phyloP scores from a whole-genome alignment of 2,888 invertebrate species.

The Loripinus fragilis region DNA sequence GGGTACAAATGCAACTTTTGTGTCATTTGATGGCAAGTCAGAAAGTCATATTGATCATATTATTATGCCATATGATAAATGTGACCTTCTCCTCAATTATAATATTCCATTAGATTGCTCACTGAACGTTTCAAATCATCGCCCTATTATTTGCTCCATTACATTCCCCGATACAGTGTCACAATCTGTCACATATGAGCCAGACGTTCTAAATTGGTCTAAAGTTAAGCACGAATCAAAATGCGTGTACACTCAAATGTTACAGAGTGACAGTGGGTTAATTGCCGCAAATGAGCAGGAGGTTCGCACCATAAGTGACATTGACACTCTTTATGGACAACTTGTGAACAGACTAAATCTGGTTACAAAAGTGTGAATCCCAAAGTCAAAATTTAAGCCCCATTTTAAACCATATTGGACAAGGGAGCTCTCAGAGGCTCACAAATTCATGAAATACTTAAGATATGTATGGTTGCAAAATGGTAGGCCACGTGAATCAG shows the following conservation, averaged over 20 bases:
- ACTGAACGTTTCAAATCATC: neutral
- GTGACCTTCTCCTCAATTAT: neutral
- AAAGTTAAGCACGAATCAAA: neutral
- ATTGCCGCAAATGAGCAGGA: neutral
- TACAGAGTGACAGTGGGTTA: neutral
- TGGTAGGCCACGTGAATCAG: too few species aligned
- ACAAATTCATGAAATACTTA: too few species aligned
- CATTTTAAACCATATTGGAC: neutral
- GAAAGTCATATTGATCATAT: neutral
- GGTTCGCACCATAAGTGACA: neutral
- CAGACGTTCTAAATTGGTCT: neutral
- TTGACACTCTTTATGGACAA: neutral
- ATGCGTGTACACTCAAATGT: neutral
- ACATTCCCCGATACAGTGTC: neutral
- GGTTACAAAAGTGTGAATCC: neutral
- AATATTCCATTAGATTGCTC: neutral
- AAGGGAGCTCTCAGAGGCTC: too few species aligned
- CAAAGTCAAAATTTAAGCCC: neutral
- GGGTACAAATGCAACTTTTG: neutral
- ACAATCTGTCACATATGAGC: neutral
- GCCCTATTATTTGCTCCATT: neutral
- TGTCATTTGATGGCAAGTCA: neutral
- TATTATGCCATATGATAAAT: neutral
- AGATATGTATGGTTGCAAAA: too few species aligned
- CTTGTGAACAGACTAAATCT: neutral